Conservation (phyloP, 2,797 vertebrate genomes). For the Onychomys arenicola region DNA sequence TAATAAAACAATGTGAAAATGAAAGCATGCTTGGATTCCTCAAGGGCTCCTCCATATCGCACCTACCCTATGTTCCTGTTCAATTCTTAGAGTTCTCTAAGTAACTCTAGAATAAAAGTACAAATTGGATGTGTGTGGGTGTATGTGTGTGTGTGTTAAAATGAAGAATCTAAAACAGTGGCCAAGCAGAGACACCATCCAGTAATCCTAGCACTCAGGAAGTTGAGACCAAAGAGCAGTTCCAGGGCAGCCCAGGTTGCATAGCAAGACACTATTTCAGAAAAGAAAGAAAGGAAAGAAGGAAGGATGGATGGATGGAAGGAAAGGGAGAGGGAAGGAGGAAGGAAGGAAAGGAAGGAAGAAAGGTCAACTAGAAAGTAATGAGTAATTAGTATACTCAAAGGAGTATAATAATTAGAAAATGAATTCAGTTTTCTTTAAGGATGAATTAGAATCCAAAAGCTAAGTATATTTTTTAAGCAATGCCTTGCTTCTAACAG, state of each 20-base stretch:
- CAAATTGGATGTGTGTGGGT: not conserved
- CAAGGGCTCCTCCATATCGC: not conserved
- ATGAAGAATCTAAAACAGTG: not conserved
- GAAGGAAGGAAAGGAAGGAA: no score
- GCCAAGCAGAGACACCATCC: not conserved
- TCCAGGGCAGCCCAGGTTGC: not conserved
- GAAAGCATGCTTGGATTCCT: not conserved
- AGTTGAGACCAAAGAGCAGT: not conserved
- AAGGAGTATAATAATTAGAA: not conserved
- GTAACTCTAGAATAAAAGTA: not conserved
- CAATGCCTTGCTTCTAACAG: not conserved
- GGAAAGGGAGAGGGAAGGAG: no score
- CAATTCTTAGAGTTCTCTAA: not conserved
- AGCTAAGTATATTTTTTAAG: conserved; percentile 6
- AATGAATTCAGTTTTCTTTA: conserved; percentile 24
- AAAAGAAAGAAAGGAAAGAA: not conserved
- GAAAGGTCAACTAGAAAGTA: not conserved
- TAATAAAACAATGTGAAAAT: not conserved
- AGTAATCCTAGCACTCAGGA: not conserved
- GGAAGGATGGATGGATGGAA: no score
- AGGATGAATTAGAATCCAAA: not conserved
- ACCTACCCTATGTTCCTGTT: not conserved
- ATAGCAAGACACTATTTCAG: not conserved
- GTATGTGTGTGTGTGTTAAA: not conserved
- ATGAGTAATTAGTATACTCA: no score